Evolutionary conservation across 2,113 vertebrate species (phyloP).

Genomic region (Neolamprologus hecqui): DNA sequence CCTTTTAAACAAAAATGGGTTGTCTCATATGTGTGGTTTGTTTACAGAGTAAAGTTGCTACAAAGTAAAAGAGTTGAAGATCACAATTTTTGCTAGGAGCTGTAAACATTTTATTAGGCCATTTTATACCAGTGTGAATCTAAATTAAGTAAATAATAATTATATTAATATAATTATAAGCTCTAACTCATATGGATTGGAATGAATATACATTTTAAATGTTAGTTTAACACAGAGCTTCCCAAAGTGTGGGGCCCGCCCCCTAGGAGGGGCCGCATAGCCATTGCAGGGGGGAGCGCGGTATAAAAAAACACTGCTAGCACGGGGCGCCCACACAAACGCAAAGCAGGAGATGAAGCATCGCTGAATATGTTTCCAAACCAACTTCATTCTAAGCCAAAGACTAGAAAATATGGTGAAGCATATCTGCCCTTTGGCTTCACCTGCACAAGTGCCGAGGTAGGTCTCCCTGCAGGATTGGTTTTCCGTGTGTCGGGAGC

Average conservation of each 20-base stretch:
- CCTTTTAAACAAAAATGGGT: background rate
- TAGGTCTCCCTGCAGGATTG: accelerated
- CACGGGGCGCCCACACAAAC: accelerated
- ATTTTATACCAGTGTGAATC: background rate
- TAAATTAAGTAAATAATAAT: background rate
- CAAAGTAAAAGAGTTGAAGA: background rate
- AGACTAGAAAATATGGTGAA: background rate
- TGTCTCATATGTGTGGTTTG: background rate
- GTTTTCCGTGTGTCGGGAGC: accelerated
- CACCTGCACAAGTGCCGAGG: background rate
- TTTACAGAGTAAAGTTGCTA: background rate
- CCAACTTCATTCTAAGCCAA: background rate
- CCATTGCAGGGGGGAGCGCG: accelerated
- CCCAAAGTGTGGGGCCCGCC: background rate
- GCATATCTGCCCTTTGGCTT: accelerated
- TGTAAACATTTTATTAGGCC: background rate
- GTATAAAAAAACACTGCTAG: background rate
- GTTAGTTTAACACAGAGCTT: background rate
- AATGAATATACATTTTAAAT: background rate
- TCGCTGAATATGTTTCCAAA: background rate
- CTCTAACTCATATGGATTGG: background rate
- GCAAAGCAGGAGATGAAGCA: background rate
- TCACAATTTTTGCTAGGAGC: background rate
- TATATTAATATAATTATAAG: background rate
- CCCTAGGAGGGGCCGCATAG: accelerated